Conservation (phyloP, 1,140 invertebrate species). For the Dufourea novaeangliae region DNA sequence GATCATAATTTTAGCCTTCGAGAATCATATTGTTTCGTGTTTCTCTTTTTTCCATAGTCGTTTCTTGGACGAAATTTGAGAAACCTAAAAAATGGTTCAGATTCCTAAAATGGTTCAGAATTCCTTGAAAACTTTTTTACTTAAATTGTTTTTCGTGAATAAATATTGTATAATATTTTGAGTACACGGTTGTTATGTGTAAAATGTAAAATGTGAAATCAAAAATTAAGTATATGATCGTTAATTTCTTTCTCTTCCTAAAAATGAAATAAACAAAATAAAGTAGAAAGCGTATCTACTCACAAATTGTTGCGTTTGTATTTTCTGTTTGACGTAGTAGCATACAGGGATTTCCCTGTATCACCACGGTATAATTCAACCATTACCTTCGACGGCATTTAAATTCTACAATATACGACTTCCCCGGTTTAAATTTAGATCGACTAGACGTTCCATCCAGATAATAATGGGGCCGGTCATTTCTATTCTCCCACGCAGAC, state of each 20-base stretch:
- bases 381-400: not conserved
- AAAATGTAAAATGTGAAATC: no score
- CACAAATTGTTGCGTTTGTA: not conserved
- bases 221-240: no score
- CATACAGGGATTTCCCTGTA: not conserved
- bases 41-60: not conserved
- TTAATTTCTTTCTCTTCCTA: no score
- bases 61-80: not conserved
- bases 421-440: slow-evolving; percentile 14
- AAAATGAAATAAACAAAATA: no score
- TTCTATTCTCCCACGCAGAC: slow-evolving; percentile 28
- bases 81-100: not conserved
- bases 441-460: not conserved
- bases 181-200: no score
- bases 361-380: not conserved
- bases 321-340: not conserved
- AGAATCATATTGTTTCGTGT: not conserved
- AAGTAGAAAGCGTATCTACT: not conserved
- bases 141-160: no score
- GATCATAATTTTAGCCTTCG: not conserved
- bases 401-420: not conserved
- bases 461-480: slow-evolving; percentile 12
- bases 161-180: no score
- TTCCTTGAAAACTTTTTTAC: no score
- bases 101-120: no score